Evolutionary conservation across 2,888 invertebrate genomes (phyloP).

Genomic region (Morpho helenor): DNA sequence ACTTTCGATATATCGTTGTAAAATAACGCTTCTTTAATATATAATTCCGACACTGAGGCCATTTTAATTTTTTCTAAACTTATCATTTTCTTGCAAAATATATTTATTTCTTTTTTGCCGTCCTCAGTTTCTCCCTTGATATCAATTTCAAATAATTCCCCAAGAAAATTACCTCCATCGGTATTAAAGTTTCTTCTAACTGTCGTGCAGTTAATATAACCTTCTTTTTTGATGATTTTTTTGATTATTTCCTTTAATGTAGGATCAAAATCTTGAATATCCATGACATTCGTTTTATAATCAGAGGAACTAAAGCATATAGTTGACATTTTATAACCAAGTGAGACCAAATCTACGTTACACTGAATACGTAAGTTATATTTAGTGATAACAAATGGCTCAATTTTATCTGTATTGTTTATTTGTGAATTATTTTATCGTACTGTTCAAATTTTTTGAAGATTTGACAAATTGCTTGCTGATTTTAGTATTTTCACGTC

Average conservation of each 20-base stretch:
- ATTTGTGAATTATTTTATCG: no score
- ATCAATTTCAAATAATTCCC: slow-evolving; percentile 40
- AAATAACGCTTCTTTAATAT: slow-evolving; percentile 36
- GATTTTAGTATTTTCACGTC: no score
- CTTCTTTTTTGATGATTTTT: slow-evolving; percentile 30
- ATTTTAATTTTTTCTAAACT: slow-evolving; percentile 29
- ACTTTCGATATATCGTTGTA: slow-evolving; percentile 37
- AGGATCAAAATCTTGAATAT: slow-evolving; percentile 16
- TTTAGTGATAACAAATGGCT: no score
- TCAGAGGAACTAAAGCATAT: not conserved
- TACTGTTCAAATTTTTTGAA: no score
- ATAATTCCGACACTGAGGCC: slow-evolving; percentile 32
- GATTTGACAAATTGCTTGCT: no score
- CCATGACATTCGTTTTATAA: not conserved
- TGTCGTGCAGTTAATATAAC: slow-evolving; percentile 31
- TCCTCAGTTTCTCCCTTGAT: slow-evolving; percentile 40
- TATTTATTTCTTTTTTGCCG: slow-evolving; percentile 38
- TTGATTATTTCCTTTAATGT: slow-evolving; percentile 32
- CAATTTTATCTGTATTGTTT: no score
- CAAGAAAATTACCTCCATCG: slow-evolving; percentile 46
- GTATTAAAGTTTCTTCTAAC: slow-evolving; percentile 31
- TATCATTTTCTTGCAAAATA: slow-evolving; percentile 44
- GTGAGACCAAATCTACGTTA: no score
- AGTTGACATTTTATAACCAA: not conserved
- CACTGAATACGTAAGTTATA: no score